Evolutionary conservation across 2,797 vertebrate genomes (phyloP).

Genomic region (Antrozous pallidus): DNA sequence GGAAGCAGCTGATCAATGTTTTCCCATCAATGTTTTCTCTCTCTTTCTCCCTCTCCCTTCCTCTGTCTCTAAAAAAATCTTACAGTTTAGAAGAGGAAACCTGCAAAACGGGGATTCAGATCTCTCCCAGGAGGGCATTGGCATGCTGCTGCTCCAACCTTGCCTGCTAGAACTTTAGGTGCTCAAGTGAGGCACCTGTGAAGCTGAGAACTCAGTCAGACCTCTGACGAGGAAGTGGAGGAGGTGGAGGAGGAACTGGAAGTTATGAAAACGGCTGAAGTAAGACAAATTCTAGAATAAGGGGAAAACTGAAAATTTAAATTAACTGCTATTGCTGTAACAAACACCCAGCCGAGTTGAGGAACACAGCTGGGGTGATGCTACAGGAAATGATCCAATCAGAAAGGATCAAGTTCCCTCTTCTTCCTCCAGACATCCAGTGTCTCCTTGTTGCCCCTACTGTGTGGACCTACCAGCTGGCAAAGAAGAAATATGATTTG

Average conservation of each 20-base stretch:
- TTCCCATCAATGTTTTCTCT: too few relatives aligned
- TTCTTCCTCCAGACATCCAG: neutral
- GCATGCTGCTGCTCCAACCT: neutral
- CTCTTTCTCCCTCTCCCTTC: too few relatives aligned
- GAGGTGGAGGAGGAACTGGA: neutral
- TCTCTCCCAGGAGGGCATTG: neutral
- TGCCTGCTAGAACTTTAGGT: neutral
- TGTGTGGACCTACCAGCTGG: rapidly evolving
- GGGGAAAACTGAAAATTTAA: neutral
- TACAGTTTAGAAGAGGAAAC: neutral
- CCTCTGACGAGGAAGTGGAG: neutral
- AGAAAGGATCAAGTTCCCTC: neutral
- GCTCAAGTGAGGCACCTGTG: rapidly evolving
- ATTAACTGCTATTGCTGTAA: neutral
- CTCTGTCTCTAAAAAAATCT: neutral
- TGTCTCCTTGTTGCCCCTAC: neutral
- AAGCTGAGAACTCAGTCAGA: neutral
- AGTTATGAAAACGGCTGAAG: neutral
- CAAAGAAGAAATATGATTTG: neutral
- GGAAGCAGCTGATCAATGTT: too few relatives aligned
- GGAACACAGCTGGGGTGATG: neutral
- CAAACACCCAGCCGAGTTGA: neutral
- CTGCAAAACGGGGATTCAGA: neutral
- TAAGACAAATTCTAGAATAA: neutral
- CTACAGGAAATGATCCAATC: neutral